Evolutionary conservation across 2,113 vertebrate genomes (phyloP).

Genomic region (Harpagus bidentatus): DNA sequence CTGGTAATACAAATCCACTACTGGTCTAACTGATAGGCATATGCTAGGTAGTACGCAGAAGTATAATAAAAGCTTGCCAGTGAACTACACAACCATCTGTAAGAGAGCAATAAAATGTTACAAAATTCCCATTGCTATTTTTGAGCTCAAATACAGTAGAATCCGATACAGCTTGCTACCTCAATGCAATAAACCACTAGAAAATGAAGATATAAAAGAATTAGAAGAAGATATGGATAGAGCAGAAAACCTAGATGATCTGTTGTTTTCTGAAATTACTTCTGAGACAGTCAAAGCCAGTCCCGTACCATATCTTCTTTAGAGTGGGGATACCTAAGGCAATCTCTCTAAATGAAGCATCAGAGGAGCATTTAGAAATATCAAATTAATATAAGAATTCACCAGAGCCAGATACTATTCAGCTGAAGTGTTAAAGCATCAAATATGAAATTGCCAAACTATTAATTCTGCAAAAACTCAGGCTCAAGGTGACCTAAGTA

Average conservation of each 20-base stretch:
- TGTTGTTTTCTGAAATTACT: neutral
- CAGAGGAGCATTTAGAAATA: neutral
- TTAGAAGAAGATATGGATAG: neutral
- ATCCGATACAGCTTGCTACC: neutral
- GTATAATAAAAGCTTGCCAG: neutral
- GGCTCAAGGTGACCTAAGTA: neutral
- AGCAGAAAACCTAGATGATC: neutral
- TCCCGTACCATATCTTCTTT: neutral
- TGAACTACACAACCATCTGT: neutral
- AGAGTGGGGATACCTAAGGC: neutral
- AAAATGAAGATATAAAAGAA: neutral
- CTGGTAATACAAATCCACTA: neutral
- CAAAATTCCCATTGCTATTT: neutral
- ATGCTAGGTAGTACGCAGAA: neutral
- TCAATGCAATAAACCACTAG: neutral
- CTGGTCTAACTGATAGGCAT: neutral
- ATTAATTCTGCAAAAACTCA: neutral
- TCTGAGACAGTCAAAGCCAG: neutral
- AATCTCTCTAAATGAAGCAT: neutral
- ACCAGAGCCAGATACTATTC: neutral
- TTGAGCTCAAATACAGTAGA: neutral
- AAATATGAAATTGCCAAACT: neutral
- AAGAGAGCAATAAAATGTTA: neutral
- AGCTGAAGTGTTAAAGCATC: neutral
- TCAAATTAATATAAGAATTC: neutral